Conservation (phyloP, 2,113 vertebrate species). For the Myotis davidii region DNA sequence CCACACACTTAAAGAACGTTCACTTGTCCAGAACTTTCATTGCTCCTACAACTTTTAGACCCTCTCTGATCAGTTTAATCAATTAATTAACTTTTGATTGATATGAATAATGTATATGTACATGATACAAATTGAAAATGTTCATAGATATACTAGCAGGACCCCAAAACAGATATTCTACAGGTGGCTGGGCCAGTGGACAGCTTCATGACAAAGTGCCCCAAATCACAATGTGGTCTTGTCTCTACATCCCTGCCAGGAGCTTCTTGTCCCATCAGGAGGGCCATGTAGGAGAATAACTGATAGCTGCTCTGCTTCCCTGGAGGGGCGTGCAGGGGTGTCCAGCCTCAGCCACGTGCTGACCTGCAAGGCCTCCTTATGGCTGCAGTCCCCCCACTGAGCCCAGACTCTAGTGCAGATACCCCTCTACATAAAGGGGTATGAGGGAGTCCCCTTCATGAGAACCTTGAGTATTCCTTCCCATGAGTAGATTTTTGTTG, state of each 20-base stretch:
- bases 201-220: neutral
- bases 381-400: neutral
- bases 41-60: neutral
- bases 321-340: neutral
- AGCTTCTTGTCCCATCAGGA: neutral
- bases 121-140: neutral
- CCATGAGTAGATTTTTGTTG: neutral
- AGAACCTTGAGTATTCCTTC: neutral
- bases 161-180: neutral
- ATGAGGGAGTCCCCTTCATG: rapidly evolving
- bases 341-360: neutral
- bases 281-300: neutral
- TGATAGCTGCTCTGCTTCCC: neutral
- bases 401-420: neutral
- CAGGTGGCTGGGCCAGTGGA: neutral
- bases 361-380: too few species aligned
- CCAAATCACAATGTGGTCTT: neutral
- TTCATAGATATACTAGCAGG: neutral
- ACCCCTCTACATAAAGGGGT: neutral
- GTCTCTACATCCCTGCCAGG: neutral
- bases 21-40: neutral
- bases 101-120: neutral
- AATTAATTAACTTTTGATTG: neutral
- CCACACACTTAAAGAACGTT: neutral
- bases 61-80: neutral